phyloP scores from a whole-genome alignment of 2,888 invertebrate genomes.

The Nebria brevicollis region DNA sequence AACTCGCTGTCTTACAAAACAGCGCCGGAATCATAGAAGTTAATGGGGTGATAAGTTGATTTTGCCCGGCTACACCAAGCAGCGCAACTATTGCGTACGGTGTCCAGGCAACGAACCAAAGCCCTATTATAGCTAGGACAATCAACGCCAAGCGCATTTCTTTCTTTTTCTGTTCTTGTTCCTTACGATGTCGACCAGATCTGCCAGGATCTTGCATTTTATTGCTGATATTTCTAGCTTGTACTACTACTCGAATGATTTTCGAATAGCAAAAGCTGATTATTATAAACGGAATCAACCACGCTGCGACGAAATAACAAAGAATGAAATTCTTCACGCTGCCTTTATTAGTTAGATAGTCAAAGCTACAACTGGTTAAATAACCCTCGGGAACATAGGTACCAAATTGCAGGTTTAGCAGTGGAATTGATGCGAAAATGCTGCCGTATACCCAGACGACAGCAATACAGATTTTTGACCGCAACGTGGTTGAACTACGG shows the following conservation, averaged over 20 bases:
- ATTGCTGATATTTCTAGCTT: conserved; percentile 64
- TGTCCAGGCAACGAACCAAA: conserved; percentile 86
- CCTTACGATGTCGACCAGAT: conserved; percentile 69
- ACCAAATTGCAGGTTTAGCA: conserved; percentile 75
- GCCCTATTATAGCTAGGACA: conserved; percentile 74
- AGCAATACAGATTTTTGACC: conserved; percentile 71
- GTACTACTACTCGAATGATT: conserved; percentile 73
- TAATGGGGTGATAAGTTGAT: conserved; percentile 73
- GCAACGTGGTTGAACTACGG: conserved; percentile 70
- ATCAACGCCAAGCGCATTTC: conserved; percentile 77
- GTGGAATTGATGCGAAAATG: conserved; percentile 76
- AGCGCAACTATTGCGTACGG: conserved; percentile 83
- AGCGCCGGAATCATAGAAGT: conserved; percentile 81
- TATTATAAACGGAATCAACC: conserved; percentile 75
- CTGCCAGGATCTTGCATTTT: conserved; percentile 62
- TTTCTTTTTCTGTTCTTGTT: conserved; percentile 74
- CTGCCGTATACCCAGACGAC: conserved; percentile 80
- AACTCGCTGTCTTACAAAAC: conserved; percentile 84
- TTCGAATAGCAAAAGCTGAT: conserved; percentile 79
- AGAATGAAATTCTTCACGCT: conserved; percentile 76
- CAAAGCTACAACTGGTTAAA: conserved; percentile 86
- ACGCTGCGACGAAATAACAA: conserved; percentile 79
- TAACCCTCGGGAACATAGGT: conserved; percentile 86
- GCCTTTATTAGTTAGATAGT: conserved; percentile 77
- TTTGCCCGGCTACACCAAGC: conserved; percentile 75